A percentile compares a stretch with the other conserved stretches of the same genome.
Conservation (phyloP, 2,113 vertebrate species). For the Clarias magur region DNA sequence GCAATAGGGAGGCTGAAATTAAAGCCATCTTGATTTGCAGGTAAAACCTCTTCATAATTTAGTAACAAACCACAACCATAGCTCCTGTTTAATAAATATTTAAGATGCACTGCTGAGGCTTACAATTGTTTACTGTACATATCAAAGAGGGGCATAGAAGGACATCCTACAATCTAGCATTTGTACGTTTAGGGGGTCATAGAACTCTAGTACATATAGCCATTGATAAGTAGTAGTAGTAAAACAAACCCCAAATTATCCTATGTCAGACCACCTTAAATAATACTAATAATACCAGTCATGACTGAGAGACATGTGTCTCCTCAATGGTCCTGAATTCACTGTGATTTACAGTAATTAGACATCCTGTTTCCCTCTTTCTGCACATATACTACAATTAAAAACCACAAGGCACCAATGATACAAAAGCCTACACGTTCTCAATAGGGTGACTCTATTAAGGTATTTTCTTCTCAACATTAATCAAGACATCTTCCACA, state of each 20-base stretch:
- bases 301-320: slow-evolving; percentile 49
- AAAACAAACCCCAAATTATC: slow-evolving; percentile 52
- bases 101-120: background rate
- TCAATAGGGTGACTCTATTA: slow-evolving; percentile 58
- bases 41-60: background rate
- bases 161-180: background rate
- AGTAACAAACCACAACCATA: background rate
- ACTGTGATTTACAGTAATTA: slow-evolving; percentile 60
- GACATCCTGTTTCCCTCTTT: slow-evolving; percentile 57
- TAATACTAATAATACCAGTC: background rate
- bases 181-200: background rate
- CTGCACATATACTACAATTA: slow-evolving; percentile 68
- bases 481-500: slow-evolving; percentile 29
- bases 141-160: background rate
- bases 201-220: background rate
- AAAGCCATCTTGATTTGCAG: slow-evolving; percentile 27
- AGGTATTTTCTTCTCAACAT: slow-evolving; percentile 53
- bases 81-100: background rate
- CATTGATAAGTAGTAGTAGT: background rate
- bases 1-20: slow-evolving; percentile 43
- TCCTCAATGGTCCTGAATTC: slow-evolving; percentile 58
- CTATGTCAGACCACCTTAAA: slow-evolving; percentile 57
- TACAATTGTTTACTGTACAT: background rate
- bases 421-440: slow-evolving; percentile 55
- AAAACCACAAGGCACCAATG: slow-evolving; percentile 65